Base-by-base conservation (phyloP, 2,888 invertebrate species). In the Ceratothoa steindachneri region DNA sequence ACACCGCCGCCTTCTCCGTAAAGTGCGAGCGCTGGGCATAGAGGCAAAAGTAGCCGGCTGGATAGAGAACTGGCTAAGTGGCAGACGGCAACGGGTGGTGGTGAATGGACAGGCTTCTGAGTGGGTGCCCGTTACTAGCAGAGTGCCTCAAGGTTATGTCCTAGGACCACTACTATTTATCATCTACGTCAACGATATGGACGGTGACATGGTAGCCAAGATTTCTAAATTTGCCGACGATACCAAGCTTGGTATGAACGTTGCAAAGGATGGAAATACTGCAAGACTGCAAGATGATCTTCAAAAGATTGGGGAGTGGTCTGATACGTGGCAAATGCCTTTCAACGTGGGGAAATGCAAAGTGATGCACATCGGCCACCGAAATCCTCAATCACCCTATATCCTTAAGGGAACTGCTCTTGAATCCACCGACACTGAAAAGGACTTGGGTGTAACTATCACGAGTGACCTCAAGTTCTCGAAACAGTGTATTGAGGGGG, bases 71-170 rank as follows among this genome's bases (percentile, higher is more conserved):
- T 69, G 51, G 27, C 24, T 69, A 3, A 69, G 19, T 1, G 27
- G 22, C 1, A 53, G 28, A 29, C 19, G 55, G 41, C 69, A 68
- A 15, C 5, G 15, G 2, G 69, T 69, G 1, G 28, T 53, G 28
- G n/a, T 69, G 1, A 53, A 69, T 27, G 55, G 69, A 15, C 15
- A 51, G 2, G 7, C 24, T n/a, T 69, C 69, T 1, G 28, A 27
- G 1, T 69, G 53, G 53, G 53, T 9, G 2, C 15, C n/a, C 22
- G 69, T 69, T 1, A 53, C 52, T 15, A 69, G 69, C 28, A 29
- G 53, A 28, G 69, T 69, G 12, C 69, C 69, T 19, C 69, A 69
- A 24, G 53, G 55, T 27, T 69, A 52, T 3, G 69, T 69, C 22
- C 22, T 69, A 24, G 69, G 69, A 30, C 28, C 53, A 53, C 55